Percentiles rank a stretch among this genome's conserved stretches.
phyloP scores from a whole-genome alignment of 2,888 invertebrate species.

The Anticlea derivata region DNA sequence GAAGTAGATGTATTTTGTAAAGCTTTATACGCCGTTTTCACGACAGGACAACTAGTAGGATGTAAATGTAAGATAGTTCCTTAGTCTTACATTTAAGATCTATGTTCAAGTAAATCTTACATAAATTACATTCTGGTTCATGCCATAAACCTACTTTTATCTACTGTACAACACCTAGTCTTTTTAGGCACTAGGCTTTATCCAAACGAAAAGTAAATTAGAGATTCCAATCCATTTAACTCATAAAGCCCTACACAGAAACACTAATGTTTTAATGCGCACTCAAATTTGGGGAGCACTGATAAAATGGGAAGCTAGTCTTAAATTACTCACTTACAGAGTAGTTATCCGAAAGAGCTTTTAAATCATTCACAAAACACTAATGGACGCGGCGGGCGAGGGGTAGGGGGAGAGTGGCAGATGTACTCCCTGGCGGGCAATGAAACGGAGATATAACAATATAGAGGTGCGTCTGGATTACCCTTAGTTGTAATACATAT shows the following conservation, averaged over 20 bases:
- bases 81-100: no score
- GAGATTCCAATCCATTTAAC: slow-evolving; percentile 57
- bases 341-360: slow-evolving; percentile 85
- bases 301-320: slow-evolving; percentile 83
- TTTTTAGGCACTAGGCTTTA: slow-evolving; percentile 17
- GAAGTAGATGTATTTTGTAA: no score
- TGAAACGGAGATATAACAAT: slow-evolving; percentile 82
- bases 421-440: slow-evolving; percentile 77
- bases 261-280: slow-evolving; percentile 80
- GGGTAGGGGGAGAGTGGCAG: slow-evolving; percentile 58
- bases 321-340: slow-evolving; percentile 84
- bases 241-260: slow-evolving; percentile 48
- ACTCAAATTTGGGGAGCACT: slow-evolving; percentile 82
- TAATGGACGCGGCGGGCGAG: slow-evolving; percentile 79
- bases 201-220: slow-evolving; percentile 27
- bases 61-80: no score
- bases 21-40: no score
- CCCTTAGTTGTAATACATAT: slow-evolving; percentile 65
- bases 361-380: slow-evolving; percentile 85
- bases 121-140: no score
- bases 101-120: no score
- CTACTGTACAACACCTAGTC: no score
- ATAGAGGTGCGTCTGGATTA: slow-evolving; percentile 77
- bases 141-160: no score
- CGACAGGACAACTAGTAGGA: no score